A percentile compares a stretch with the other conserved stretches of the same genome.
Evolutionary conservation across 2,888 invertebrate genomes (phyloP).

Genomic region (Athalia circularis): DNA sequence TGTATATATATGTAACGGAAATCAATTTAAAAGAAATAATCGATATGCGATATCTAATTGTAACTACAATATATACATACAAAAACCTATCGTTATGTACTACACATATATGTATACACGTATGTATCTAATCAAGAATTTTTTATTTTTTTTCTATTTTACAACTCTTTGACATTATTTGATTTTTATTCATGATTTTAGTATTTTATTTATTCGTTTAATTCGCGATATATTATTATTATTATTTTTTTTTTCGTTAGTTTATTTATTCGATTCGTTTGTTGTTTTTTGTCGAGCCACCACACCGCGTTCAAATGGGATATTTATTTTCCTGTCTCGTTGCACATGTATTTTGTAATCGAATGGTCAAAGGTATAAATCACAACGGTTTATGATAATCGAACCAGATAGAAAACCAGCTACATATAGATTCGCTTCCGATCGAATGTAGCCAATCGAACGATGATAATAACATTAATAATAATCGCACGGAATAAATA

Average conservation of each 20-base stretch:
- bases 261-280: not conserved
- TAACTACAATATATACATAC: not conserved
- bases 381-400: slow-evolving; percentile 38
- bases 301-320: slow-evolving; percentile 22
- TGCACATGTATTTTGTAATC: slow-evolving; percentile 20
- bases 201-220: too few relatives aligned
- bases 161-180: too few relatives aligned
- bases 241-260: not conserved
- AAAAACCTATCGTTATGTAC: not conserved
- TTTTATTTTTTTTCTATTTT: too few relatives aligned
- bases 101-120: not conserved
- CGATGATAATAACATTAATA: not conserved
- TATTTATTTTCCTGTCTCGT: slow-evolving; percentile 37
- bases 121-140: not conserved
- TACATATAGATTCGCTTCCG: not conserved
- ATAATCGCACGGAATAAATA: too few relatives aligned
- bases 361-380: slow-evolving; percentile 34
- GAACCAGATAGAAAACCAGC: slow-evolving; percentile 21
- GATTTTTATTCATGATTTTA: too few relatives aligned
- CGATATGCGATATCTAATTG: not conserved
- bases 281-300: not conserved
- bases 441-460: not conserved
- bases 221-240: too few relatives aligned
- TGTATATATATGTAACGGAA: too few relatives aligned
- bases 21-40: too few relatives aligned